phyloP scores from a whole-genome alignment of 1,140 invertebrate species.

The Heliconius congener region DNA sequence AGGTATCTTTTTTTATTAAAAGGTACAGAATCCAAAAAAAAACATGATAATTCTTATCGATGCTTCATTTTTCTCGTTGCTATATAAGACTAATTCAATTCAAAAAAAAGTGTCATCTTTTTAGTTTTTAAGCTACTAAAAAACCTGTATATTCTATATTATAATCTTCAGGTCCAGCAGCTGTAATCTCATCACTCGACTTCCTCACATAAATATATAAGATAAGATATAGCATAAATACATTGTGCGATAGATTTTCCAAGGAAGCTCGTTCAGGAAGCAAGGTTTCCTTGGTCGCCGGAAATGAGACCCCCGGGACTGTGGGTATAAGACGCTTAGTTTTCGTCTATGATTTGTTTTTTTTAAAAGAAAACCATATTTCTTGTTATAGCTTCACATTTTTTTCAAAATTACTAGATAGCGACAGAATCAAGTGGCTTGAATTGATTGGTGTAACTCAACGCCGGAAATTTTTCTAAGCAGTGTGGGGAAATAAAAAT shows the following conservation, averaged over 20 bases:
- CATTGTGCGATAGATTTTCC: constrained; percentile 1
- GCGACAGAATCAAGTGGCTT: neutral
- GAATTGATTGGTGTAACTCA: neutral
- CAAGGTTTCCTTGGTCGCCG: neutral
- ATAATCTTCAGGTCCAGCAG: neutral
- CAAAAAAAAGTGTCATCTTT: too few relatives aligned
- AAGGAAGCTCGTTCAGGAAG: constrained; percentile 7
- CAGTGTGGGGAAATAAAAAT: too few relatives aligned
- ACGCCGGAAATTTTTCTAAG: neutral
- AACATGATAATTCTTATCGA: too few relatives aligned
- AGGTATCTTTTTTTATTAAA: too few relatives aligned
- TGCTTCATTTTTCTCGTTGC: too few relatives aligned
- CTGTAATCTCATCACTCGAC: neutral
- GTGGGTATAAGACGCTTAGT: constrained; percentile 1
- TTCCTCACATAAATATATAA: neutral
- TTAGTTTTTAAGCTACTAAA: too few relatives aligned
- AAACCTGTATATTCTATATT: neutral
- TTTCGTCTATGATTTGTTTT: constrained; percentile 3
- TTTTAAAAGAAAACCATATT: neutral
- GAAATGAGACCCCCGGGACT: constrained; percentile 3
- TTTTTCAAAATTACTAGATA: neutral
- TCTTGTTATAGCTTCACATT: neutral
- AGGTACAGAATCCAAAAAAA: too few relatives aligned
- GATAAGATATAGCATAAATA: neutral
- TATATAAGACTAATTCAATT: too few relatives aligned